Conservation (phyloP, 2,113 vertebrate genomes). For the Pleuronectes platessa region DNA sequence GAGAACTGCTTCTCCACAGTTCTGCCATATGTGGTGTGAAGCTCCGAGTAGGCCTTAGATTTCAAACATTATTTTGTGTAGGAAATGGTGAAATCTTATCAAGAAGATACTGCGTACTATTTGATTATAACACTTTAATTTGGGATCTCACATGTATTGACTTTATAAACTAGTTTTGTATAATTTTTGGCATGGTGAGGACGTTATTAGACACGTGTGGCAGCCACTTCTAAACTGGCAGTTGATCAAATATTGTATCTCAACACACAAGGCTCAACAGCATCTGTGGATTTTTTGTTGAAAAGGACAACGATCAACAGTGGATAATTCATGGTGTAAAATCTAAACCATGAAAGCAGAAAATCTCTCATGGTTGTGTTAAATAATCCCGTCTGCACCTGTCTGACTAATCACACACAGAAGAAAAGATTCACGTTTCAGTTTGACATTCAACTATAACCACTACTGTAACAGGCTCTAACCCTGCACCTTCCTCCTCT, state of each 20-base stretch:
- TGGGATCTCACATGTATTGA: constrained; percentile 12
- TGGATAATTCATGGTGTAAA: constrained; percentile 19
- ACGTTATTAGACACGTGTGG: not conserved
- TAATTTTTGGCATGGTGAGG: constrained; percentile 39
- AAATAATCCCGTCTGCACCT: constrained; percentile 4
- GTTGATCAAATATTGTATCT: constrained; percentile 36
- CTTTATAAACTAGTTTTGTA: constrained; percentile 14
- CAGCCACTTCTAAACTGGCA: not conserved
- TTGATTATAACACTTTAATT: constrained; percentile 23
- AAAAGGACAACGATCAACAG: not conserved
- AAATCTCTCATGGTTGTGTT: constrained; percentile 2
- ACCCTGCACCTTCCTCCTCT: constrained; percentile 39
- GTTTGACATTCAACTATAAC: constrained; percentile 27
- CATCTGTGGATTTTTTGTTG: not conserved
- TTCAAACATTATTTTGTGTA: constrained; percentile 41
- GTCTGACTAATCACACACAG: constrained; percentile 8
- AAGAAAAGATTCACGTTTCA: not conserved
- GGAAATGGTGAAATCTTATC: constrained; percentile 35
- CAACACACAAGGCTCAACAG: not conserved
- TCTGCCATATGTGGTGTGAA: constrained; percentile 50
- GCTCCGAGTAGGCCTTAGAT: constrained; percentile 51
- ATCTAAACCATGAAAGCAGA: not conserved
- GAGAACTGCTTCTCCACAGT: constrained; percentile 38
- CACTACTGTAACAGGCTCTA: constrained; percentile 39
- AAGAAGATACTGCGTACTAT: constrained; percentile 46